Conservation (phyloP, 2,888 invertebrate species). For the Chrysomela aeneicollis region DNA sequence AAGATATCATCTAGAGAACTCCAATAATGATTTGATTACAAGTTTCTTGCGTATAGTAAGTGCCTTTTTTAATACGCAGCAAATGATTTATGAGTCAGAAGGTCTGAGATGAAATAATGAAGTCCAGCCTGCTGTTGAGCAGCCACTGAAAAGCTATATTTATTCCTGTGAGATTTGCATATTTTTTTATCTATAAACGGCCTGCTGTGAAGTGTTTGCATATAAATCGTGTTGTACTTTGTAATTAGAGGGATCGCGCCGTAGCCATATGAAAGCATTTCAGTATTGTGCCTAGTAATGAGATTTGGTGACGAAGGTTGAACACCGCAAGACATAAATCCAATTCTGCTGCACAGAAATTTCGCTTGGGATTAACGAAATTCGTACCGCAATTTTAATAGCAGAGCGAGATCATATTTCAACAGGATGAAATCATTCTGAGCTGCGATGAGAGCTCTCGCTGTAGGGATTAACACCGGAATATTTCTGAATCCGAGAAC, state of each 20-base stretch:
- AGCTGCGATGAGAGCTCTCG: not conserved
- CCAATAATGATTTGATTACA: slow-evolving; percentile 38
- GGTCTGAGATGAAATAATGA: slow-evolving; percentile 35
- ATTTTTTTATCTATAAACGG: slow-evolving; percentile 29
- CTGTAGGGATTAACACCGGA: not conserved
- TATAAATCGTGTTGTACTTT: slow-evolving; percentile 39
- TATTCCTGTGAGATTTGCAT: slow-evolving; percentile 32
- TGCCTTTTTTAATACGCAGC: slow-evolving; percentile 33
- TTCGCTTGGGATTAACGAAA: slow-evolving; percentile 2
- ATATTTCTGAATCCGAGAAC: not conserved
- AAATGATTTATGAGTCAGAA: slow-evolving; percentile 34
- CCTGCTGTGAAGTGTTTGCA: slow-evolving; percentile 35
- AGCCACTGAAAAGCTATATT: slow-evolving; percentile 28
- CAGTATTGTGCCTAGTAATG: slow-evolving; percentile 5
- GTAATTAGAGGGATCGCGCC: slow-evolving; percentile 30
- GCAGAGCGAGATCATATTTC: slow-evolving; percentile 4
- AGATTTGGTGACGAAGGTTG: slow-evolving; percentile 7
- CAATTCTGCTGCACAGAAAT: slow-evolving; percentile 3
- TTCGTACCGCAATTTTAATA: slow-evolving; percentile 2
- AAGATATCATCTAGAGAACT: slow-evolving; percentile 28
- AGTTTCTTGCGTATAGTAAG: slow-evolving; percentile 26
- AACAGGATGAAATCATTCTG: not conserved
- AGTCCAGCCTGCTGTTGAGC: slow-evolving; percentile 22
- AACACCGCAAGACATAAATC: slow-evolving; percentile 7
- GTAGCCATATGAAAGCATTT: slow-evolving; percentile 25